Percentiles rank a stretch among this genome's conserved stretches.
Evolutionary conservation across 2,888 invertebrate genomes (phyloP).

Genomic region (Apotomis turbidana): DNA sequence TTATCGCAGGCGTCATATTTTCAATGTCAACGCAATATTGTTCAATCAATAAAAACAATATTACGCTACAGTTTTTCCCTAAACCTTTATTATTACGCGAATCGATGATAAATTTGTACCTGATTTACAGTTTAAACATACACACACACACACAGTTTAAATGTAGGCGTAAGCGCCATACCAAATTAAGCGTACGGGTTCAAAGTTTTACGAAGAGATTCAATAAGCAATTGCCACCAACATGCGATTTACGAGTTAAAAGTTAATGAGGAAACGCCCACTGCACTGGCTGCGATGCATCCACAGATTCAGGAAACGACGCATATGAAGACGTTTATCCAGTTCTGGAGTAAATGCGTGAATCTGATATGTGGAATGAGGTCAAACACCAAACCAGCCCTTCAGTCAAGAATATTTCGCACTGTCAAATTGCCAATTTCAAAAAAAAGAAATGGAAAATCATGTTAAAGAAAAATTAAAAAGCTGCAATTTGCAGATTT

Average conservation of each 20-base stretch:
- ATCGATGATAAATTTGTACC: background rate
- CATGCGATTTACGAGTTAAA: constrained; percentile 53
- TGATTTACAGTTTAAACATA: no score
- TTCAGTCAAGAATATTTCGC: background rate
- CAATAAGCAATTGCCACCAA: constrained; percentile 43
- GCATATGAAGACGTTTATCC: constrained; percentile 38
- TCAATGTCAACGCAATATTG: background rate
- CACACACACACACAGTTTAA: no score
- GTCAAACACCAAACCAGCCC: background rate
- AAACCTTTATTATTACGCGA: background rate
- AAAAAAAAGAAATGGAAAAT: no score
- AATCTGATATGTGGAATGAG: constrained; percentile 13
- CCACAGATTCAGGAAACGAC: constrained; percentile 58
- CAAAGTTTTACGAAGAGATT: constrained; percentile 28
- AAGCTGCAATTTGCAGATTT: no score
- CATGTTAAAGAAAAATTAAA: no score
- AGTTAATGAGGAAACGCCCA: constrained; percentile 75
- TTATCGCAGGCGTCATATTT: background rate
- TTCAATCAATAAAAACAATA: background rate
- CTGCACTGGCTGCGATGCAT: constrained; percentile 52
- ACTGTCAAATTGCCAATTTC: background rate
- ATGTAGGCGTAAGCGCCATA: constrained; percentile 5
- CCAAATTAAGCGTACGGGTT: constrained; percentile 11
- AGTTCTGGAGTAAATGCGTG: constrained; percentile 9
- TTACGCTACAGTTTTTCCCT: background rate